Conservation (phyloP, 2,113 vertebrate species). For the Percina caprodes region DNA sequence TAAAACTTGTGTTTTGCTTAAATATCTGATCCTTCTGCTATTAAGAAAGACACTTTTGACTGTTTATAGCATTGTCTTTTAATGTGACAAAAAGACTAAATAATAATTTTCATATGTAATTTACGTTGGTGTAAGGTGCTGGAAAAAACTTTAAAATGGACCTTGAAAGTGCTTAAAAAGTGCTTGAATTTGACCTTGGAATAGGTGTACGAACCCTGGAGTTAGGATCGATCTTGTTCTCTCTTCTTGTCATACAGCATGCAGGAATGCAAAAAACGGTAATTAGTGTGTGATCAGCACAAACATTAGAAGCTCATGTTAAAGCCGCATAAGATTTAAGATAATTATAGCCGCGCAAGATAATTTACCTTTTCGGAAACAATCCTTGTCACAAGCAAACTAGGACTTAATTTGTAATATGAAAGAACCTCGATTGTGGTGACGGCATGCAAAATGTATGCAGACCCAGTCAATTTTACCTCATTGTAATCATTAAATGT, state of each 20-base stretch:
- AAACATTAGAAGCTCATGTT: neutral
- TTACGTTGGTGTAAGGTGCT: too few relatives aligned
- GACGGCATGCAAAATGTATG: neutral
- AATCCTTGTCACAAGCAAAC: neutral
- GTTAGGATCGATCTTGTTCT: neutral
- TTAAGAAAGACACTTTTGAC: too few relatives aligned
- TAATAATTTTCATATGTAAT: too few relatives aligned
- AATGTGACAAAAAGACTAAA: too few relatives aligned
- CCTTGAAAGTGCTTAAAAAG: too few relatives aligned
- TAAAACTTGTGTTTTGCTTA: too few relatives aligned
- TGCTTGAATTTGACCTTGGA: too few relatives aligned
- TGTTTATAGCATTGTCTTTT: too few relatives aligned
- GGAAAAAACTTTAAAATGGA: too few relatives aligned
- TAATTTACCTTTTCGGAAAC: neutral
- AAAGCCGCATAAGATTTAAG: neutral
- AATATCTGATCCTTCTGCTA: too few relatives aligned
- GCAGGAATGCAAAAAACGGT: neutral
- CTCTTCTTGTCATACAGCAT: neutral
- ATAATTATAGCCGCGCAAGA: too few relatives aligned
- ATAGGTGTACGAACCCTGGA: too few relatives aligned
- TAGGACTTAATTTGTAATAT: neutral
- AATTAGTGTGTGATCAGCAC: neutral
- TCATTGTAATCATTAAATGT: neutral
- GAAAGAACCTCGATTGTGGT: neutral
- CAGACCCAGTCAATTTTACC: neutral